Evolutionary conservation across 92 coral and sea anemone species (phyloP).

Genomic region (Chrysogorgia sp.): DNA sequence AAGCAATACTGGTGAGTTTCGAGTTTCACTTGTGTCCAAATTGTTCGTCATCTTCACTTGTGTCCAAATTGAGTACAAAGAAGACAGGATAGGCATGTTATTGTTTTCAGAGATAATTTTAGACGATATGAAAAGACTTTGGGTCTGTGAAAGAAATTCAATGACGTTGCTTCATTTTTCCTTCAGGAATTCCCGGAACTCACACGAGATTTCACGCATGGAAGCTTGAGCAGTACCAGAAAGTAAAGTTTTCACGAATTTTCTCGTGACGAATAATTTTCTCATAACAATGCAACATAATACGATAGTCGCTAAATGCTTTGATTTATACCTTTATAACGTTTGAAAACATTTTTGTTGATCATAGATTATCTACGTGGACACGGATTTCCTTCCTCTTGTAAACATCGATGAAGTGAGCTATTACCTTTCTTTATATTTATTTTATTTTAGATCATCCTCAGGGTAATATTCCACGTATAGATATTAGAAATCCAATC

Average conservation of each 20-base stretch:
- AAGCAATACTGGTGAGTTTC: slow-evolving; percentile 2
- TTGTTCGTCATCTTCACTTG: not conserved
- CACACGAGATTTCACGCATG: slow-evolving; percentile 42
- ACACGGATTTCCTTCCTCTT: slow-evolving; percentile 37
- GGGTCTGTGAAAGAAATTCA: not conserved
- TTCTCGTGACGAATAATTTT: not conserved
- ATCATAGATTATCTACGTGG: slow-evolving; percentile 26
- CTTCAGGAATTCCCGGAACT: slow-evolving; percentile 33
- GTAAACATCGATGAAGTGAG: slow-evolving; percentile 39
- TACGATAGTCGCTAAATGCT: too few relatives aligned
- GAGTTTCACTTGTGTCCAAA: not conserved
- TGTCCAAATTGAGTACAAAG: not conserved
- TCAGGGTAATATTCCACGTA: too few relatives aligned
- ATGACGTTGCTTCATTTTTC: not conserved
- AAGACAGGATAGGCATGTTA: too few relatives aligned
- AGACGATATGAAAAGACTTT: not conserved
- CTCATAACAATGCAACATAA: not conserved
- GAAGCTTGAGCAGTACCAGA: slow-evolving; percentile 34
- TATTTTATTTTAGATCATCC: not conserved
- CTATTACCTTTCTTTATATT: not conserved
- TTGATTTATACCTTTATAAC: too few relatives aligned
- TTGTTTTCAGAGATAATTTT: too few relatives aligned
- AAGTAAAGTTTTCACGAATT: slow-evolving; percentile 18
- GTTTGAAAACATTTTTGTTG: not conserved
- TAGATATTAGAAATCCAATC: not conserved